Evolutionary conservation across 2,797 vertebrate genomes (phyloP).

Genomic region (Hyperoplus immaculatus): DNA sequence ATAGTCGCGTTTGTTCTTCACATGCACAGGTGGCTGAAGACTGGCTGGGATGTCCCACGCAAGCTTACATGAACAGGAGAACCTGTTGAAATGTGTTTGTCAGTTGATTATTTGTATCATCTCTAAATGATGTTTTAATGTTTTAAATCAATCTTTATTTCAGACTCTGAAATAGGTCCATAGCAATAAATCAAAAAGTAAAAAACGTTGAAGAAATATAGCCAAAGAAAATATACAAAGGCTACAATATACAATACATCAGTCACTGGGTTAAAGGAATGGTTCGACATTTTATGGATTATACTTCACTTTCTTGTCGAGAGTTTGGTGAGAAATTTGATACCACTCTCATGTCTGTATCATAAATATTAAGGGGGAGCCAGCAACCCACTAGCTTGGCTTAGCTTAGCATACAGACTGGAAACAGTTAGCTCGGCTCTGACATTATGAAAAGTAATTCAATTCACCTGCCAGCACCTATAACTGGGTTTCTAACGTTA

Average conservation of each 20-base stretch:
- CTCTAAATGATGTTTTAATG: background rate
- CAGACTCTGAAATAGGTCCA: no score
- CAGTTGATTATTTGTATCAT: background rate
- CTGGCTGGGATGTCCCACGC: background rate
- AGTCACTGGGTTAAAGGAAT: background rate
- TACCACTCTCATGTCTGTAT: background rate
- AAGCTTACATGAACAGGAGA: background rate
- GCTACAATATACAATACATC: no score
- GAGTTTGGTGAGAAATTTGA: no score
- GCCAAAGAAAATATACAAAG: no score
- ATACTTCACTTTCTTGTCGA: background rate
- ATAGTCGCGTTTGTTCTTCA: constrained; percentile 26
- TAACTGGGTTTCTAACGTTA: background rate
- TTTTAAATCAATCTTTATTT: no score
- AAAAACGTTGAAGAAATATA: no score
- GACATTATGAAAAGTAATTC: background rate
- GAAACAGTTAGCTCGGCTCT: no score
- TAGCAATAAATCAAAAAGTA: no score
- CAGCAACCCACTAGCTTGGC: background rate
- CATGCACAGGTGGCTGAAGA: constrained; percentile 47
- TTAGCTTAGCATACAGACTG: background rate
- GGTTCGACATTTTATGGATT: background rate
- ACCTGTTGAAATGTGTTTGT: background rate
- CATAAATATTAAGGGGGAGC: background rate
- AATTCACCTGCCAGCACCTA: background rate